These are phyloP conservation scores for Chloropsis cyanopogon DNA, from an alignment of 2,113 vertebrate genomes.

Conservation along the genomic window DNA sequence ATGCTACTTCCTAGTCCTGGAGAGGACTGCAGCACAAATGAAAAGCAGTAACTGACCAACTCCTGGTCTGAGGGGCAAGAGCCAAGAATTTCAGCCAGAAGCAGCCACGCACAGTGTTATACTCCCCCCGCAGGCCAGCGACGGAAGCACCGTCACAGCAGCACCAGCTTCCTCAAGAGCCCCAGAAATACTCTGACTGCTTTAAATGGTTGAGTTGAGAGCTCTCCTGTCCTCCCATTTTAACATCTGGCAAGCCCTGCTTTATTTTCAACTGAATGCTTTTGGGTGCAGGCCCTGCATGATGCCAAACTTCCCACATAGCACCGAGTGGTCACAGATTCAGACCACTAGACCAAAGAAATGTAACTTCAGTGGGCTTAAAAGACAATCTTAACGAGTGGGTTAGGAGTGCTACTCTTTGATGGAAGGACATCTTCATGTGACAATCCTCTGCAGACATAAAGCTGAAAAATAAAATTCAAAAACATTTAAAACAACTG, in stretches of 20 bases:
- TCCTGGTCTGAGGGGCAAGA: background rate
- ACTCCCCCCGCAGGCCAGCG: background rate
- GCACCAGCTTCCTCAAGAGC: background rate
- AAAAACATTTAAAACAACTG: background rate
- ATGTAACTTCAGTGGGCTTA: background rate
- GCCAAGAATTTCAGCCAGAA: background rate
- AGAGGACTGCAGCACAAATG: background rate
- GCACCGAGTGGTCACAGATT: fast-evolving
- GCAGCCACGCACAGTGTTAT: background rate
- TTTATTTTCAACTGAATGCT: background rate
- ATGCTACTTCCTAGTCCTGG: background rate
- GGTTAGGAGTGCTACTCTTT: background rate
- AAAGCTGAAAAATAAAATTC: background rate
- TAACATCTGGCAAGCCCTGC: background rate
- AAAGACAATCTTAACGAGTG: background rate
- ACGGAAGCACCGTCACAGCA: background rate
- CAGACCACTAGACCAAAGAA: background rate
- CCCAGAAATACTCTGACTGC: background rate
- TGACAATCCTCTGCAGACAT: background rate
- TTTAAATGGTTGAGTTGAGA: background rate
- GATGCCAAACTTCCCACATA: background rate
- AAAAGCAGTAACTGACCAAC: background rate
- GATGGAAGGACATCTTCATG: background rate
- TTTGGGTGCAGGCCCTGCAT: background rate
- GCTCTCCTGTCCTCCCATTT: background rate